Evolutionary conservation across 2,113 vertebrate genomes (phyloP).

Genomic region (Nymphicus hollandicus): DNA sequence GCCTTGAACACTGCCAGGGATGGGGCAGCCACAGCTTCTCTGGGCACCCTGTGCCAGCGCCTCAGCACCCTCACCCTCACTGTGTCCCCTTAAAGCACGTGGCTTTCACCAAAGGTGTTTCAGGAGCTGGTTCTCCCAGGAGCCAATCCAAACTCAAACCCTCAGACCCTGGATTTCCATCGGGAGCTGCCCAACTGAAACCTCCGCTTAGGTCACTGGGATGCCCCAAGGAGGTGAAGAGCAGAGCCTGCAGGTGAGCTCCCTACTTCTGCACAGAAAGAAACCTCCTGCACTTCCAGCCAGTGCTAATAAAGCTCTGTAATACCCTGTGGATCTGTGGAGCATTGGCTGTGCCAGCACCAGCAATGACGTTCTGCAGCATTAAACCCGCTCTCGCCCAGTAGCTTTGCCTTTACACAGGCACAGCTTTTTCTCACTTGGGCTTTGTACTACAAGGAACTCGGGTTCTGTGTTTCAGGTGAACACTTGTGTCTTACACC

Average conservation of each 20-base stretch:
- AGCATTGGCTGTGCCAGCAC: not conserved
- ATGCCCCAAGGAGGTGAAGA: not conserved
- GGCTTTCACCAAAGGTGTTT: not conserved
- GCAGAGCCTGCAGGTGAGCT: accelerated
- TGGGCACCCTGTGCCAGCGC: too few species aligned
- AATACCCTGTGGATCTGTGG: accelerated
- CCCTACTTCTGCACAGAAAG: accelerated
- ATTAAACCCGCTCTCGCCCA: accelerated
- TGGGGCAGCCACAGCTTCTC: too few species aligned
- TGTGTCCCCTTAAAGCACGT: accelerated
- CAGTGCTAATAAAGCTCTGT: not conserved
- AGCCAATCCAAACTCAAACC: not conserved
- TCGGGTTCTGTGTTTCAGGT: not conserved
- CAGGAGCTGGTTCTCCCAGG: not conserved
- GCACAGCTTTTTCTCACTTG: not conserved
- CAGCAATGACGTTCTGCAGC: not conserved
- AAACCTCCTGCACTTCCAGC: not conserved
- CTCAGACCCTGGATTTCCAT: not conserved
- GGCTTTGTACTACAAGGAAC: not conserved
- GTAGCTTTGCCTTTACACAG: not conserved
- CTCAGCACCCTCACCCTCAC: not conserved
- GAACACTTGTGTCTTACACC: not conserved
- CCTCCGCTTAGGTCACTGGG: not conserved
- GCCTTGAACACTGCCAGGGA: too few species aligned
- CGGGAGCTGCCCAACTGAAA: accelerated